These are phyloP conservation scores for Mola mola DNA, from an alignment of 2,113 vertebrate genomes.

Conservation along the genomic window DNA sequence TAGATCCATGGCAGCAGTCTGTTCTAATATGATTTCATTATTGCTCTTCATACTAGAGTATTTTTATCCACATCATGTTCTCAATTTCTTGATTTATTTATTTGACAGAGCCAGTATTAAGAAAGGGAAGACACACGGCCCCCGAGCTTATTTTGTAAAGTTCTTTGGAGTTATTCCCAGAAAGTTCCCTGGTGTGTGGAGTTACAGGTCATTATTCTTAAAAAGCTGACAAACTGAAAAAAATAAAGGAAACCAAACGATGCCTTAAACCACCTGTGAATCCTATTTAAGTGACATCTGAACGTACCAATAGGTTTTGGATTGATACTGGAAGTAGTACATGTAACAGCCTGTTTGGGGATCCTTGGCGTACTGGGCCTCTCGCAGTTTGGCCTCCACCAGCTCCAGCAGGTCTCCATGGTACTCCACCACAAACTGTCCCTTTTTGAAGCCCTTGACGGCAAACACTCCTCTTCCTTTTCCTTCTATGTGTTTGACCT, in stretches of 20 bases:
- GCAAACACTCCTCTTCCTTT: conserved; percentile 89
- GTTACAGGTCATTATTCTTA: no score
- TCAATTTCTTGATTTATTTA: no score
- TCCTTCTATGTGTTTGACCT: conserved; percentile 91
- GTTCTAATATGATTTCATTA: no score
- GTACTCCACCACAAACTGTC: conserved; percentile 80
- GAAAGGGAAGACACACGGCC: no score
- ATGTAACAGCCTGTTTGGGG: conserved; percentile 96
- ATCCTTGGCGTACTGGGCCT: conserved; percentile 88
- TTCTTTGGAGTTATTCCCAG: no score
- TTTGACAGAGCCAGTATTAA: no score
- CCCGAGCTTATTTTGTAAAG: no score
- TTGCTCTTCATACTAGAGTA: no score
- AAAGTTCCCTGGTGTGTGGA: no score
- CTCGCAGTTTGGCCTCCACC: conserved; percentile 87
- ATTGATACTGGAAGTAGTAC: conserved; percentile 96
- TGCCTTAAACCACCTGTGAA: fast-evolving
- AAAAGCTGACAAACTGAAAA: neutral
- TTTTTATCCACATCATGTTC: no score
- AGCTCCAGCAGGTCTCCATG: conserved; percentile 81
- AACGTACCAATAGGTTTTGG: conserved; percentile 93
- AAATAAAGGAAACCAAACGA: neutral
- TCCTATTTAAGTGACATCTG: neutral
- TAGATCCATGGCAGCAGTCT: no score
- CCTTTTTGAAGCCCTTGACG: conserved; percentile 64